Conservation (phyloP, 2,888 invertebrate species). For the Cantharis nigra region DNA sequence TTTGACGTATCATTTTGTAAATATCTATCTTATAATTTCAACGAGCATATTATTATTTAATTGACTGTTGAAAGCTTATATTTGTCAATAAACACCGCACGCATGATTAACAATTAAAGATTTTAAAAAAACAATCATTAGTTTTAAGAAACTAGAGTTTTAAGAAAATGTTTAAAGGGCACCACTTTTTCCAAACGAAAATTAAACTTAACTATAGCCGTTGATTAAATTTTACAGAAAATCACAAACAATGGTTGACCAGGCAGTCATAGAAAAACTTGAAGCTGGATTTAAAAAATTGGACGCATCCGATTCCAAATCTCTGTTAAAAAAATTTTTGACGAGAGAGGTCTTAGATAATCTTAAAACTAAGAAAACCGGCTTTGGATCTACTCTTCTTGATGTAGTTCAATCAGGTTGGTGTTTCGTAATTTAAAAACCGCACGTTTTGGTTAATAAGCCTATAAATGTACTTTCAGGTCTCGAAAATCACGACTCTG, state of each 20-base stretch:
- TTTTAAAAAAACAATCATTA: neutral
- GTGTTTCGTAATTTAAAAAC: neutral
- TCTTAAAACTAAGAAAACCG: conserved; percentile 91
- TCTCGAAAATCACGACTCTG: conserved; percentile 94
- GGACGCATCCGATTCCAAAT: conserved; percentile 88
- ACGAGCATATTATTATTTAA: neutral
- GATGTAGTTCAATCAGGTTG: conserved; percentile 94
- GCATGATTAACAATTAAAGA: neutral
- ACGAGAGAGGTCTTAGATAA: conserved; percentile 89
- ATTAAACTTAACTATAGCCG: neutral
- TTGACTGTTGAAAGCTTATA: neutral
- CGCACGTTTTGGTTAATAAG: neutral
- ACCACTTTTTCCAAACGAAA: neutral
- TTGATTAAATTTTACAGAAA: conserved; percentile 31
- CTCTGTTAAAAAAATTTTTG: conserved; percentile 94
- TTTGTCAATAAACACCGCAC: neutral
- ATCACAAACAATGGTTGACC: conserved; percentile 77
- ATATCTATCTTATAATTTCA: neutral
- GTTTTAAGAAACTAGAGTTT: neutral
- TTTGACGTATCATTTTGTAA: neutral
- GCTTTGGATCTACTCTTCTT: conserved; percentile 89
- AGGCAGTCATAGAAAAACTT: conserved; percentile 87
- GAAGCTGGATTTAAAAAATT: conserved; percentile 90
- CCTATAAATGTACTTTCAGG: conserved; percentile 58
- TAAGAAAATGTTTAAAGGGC: neutral